phyloP scores from a whole-genome alignment of 2,888 invertebrate species.

The Ephialtes manifestator region DNA sequence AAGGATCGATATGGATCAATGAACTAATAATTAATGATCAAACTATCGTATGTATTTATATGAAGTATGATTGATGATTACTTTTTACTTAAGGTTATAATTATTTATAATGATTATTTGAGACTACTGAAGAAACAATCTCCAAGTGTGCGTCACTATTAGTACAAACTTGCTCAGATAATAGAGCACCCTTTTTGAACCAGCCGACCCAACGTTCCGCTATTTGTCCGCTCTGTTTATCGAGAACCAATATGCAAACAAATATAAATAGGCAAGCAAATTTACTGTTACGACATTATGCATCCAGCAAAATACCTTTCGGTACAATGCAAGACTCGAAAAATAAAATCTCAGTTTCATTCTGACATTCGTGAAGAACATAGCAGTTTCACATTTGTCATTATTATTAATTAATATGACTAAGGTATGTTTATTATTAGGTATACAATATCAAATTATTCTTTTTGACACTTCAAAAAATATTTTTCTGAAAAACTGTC shows the following conservation, averaged over 20 bases:
- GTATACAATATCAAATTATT: background rate
- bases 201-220: constrained; percentile 50
- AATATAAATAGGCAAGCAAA: constrained; percentile 61
- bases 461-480: background rate
- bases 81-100: background rate
- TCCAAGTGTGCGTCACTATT: constrained; percentile 6
- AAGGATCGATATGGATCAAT: constrained; percentile 6
- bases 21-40: background rate
- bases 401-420: constrained; percentile 10
- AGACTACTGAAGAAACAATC: background rate
- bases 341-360: constrained; percentile 61
- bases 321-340: constrained; percentile 36
- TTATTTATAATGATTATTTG: background rate
- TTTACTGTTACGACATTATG: constrained; percentile 45
- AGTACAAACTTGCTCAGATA: constrained; percentile 67
- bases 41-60: background rate
- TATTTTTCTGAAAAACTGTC: no score
- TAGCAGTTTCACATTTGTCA: constrained; percentile 22
- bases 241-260: constrained; percentile 69
- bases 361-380: constrained; percentile 59
- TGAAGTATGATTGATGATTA: background rate
- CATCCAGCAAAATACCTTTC: constrained; percentile 39
- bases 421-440: constrained; percentile 51
- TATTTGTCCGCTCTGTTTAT: constrained; percentile 68
- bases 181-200: constrained; percentile 72